Evolutionary conservation across 2,888 invertebrate genomes (phyloP), one percentile per base, ranked within the genome.

Genomic region (Sycophila texana): DNA sequence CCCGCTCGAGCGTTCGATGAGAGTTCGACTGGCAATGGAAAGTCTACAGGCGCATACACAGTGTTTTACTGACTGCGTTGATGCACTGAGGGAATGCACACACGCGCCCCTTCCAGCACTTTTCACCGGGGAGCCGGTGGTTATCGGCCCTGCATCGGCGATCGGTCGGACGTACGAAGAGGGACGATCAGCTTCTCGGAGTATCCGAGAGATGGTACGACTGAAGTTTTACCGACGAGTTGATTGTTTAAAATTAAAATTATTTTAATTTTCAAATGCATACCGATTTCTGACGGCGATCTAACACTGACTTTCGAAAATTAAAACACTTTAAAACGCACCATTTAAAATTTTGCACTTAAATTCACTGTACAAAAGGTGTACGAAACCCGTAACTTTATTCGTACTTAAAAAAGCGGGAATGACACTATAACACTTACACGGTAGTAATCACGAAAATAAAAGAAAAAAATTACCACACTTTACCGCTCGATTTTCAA

Each of bases 181-280:
- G 55, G 67, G 30, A 47, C 16, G 18, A 39, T 70, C 84, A 86
- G 87, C 86, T 90, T 90, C 87, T 80, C 81, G 86, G 81, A 72
- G 63, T 77, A 83, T 83, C 89, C 89, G 87, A 87, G 86, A 89
- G 90, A 90, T 89, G 90, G 89, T 86, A 87, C 82, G 55, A 76
- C 49, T 10, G 55, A n/a, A 51, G 2, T 58, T 60, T 63, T 77
- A 63, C 71, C 20, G 18, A 16, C 18, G 16, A 39, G 18, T 47
- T 26, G 1, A 26, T 26, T 26, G 26, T 26, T 26, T 26, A 26
- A 26, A 26, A 26, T 26, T 26, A 26, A 26, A 26, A 26, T 26
- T 3, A 3, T 26, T 26, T 26, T 3, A 26, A 26, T 26, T 1
- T 26, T 3, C 3, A 26, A 26, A 26, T 26, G 26, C 26, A 26